These are phyloP conservation scores for Choloepus hoffmanni DNA, from an alignment of 2,113 vertebrate species.

Conservation along the genomic window DNA sequence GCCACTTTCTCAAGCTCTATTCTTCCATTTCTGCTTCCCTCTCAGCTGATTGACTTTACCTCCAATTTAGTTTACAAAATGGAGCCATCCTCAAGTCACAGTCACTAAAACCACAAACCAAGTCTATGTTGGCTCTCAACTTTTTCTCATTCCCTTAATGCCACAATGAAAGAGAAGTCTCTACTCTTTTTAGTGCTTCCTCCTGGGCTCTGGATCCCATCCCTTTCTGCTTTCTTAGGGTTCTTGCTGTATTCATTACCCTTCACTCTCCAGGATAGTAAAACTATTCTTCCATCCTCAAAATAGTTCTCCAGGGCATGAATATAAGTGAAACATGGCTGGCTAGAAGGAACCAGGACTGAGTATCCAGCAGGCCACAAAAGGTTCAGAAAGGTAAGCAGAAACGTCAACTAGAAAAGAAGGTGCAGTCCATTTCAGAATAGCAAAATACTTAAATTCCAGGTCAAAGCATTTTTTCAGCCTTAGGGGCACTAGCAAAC, in stretches of 20 bases:
- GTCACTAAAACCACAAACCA: background rate
- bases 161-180: background rate
- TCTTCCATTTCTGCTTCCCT: background rate
- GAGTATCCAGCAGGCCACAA: background rate
- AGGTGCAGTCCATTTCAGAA: background rate
- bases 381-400: background rate
- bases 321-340: background rate
- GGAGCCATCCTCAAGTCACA: background rate
- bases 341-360: background rate
- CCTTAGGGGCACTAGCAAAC: background rate
- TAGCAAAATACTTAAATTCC: background rate
- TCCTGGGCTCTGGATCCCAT: conserved; percentile 31
- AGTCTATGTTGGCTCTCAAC: background rate
- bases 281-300: background rate
- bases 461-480: background rate
- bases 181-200: background rate
- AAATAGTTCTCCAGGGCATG: background rate
- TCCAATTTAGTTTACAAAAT: conserved; percentile 52
- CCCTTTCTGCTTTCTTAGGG: background rate
- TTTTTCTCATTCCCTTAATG: background rate
- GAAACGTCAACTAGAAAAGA: background rate
- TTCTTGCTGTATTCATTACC: background rate
- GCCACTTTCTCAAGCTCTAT: background rate
- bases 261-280: background rate
- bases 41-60: background rate